phyloP scores from a whole-genome alignment of 2,888 invertebrate genomes.

The Creontiades dilutus region DNA sequence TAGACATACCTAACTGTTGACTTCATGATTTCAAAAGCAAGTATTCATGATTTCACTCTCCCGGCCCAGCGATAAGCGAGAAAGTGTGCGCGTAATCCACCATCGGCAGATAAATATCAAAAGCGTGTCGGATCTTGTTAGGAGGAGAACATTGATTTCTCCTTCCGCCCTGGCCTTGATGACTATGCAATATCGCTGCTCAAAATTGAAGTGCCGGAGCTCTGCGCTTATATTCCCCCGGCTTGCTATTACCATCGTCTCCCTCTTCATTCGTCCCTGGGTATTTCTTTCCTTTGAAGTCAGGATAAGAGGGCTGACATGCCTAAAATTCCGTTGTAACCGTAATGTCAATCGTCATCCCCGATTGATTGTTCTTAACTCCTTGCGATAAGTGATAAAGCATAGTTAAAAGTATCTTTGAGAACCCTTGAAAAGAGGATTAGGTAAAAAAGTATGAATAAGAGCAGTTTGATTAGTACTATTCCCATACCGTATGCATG shows the following conservation, averaged over 20 bases:
- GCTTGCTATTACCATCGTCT: background rate
- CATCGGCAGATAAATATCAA: background rate
- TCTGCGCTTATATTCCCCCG: background rate
- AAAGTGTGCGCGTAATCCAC: background rate
- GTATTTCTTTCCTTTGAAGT: constrained; percentile 22
- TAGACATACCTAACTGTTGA: background rate
- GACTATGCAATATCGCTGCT: constrained; percentile 26
- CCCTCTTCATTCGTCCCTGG: background rate
- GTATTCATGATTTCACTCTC: constrained; percentile 1
- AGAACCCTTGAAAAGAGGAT: too few species aligned
- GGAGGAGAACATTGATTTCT: constrained; percentile 10
- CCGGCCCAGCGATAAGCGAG: background rate
- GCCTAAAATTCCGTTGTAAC: background rate
- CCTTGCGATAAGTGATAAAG: too few species aligned
- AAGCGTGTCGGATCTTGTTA: constrained; percentile 35
- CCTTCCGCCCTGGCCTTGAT: constrained; percentile 6
- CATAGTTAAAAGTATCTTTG: too few species aligned
- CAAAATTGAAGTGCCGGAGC: constrained; percentile 7
- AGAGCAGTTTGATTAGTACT: too few species aligned
- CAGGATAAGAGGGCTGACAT: background rate
- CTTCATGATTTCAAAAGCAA: background rate
- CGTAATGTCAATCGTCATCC: background rate
- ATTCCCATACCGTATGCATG: too few species aligned
- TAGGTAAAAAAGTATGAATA: too few species aligned
- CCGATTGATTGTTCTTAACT: background rate